A percentile compares a stretch with the other conserved stretches of the same genome.
Conservation (phyloP, 2,888 invertebrate genomes). For the Euplexia lucipara region DNA sequence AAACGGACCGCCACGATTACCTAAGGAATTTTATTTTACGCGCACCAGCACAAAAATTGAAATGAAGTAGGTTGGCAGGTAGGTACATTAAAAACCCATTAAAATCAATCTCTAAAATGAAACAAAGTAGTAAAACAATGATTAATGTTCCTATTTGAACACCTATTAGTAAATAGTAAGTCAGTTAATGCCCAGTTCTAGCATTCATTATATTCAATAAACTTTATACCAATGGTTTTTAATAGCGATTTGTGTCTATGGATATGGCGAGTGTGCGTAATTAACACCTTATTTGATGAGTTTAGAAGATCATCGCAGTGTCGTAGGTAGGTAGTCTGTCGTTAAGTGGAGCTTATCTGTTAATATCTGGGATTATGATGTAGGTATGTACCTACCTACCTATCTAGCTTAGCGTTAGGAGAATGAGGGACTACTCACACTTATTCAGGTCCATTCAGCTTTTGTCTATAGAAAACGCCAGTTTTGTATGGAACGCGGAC, state of each 20-base stretch:
- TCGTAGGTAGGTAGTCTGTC: conserved; percentile 43
- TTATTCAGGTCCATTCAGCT: no score
- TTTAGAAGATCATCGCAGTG: conserved; percentile 30
- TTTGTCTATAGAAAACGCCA: no score
- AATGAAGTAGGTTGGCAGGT: neutral
- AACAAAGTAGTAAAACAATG: conserved; percentile 52
- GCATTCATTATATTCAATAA: conserved; percentile 51
- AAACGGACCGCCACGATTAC: neutral
- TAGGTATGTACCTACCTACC: neutral
- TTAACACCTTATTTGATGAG: conserved; percentile 56
- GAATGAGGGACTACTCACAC: no score
- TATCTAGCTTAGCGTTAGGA: no score
- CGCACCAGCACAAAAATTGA: conserved; percentile 3
- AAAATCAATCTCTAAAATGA: conserved; percentile 46
- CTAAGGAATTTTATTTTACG: conserved; percentile 8
- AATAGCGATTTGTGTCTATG: conserved; percentile 57
- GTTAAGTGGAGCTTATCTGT: conserved; percentile 32
- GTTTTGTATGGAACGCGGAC: no score
- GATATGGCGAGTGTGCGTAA: conserved; percentile 61
- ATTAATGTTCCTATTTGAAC: conserved; percentile 48
- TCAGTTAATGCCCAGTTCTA: conserved; percentile 31
- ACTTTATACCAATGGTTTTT: conserved; percentile 47
- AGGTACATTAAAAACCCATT: conserved; percentile 47
- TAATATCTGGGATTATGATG: conserved; percentile 27
- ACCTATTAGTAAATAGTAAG: conserved; percentile 43